phyloP scores from a whole-genome alignment of 2,113 vertebrate genomes.

The Suncus etruscus region DNA sequence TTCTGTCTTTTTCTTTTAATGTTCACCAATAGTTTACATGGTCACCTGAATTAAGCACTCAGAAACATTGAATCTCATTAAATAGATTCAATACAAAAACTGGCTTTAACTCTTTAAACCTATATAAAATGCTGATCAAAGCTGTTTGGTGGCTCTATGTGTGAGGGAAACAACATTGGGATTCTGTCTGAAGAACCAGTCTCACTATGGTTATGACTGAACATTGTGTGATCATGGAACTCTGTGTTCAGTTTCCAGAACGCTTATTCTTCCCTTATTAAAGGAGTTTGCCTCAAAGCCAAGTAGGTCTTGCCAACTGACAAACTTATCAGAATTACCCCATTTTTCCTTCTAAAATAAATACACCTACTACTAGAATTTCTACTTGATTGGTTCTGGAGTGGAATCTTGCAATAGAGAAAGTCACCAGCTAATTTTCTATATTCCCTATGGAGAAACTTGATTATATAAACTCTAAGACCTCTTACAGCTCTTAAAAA shows the following conservation, averaged over 20 bases:
- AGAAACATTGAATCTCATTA: conserved; percentile 46
- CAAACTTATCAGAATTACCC: background rate
- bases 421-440: background rate
- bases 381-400: conserved; percentile 15
- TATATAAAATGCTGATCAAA: conserved; percentile 1
- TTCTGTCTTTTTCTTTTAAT: conserved; percentile 33
- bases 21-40: background rate
- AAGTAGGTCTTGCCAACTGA: background rate
- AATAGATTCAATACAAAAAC: background rate
- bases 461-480: conserved; percentile 44
- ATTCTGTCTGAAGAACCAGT: background rate
- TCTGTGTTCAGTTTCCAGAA: background rate
- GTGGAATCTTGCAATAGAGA: background rate
- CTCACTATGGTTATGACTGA: background rate
- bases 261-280: background rate
- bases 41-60: conserved; percentile 2
- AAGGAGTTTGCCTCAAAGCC: background rate
- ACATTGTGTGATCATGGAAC: background rate
- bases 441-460: conserved; percentile 33
- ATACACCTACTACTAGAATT: background rate
- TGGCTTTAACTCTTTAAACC: background rate
- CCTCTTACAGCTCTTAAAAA: background rate
- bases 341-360: background rate
- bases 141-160: background rate
- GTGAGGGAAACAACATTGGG: background rate